A percentile compares a stretch with the other conserved stretches of the same genome.
phyloP scores from a whole-genome alignment of 2,888 invertebrate genomes.

The Andrena trimmerana region DNA sequence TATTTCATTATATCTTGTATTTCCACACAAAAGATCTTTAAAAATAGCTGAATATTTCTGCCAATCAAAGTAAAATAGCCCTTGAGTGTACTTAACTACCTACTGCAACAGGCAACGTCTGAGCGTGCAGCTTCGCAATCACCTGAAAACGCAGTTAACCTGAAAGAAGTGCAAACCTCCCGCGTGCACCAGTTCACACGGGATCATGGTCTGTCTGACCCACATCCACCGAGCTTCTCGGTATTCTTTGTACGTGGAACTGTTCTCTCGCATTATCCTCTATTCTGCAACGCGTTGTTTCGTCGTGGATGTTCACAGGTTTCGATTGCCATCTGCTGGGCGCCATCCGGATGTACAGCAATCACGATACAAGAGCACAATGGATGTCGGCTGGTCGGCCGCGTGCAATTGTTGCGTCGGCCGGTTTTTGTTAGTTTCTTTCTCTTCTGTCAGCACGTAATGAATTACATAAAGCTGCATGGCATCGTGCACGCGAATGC shows the following conservation, averaged over 20 bases:
- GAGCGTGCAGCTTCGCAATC: too few species aligned
- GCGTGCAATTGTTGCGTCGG: background rate
- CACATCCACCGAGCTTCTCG: conserved; percentile 13
- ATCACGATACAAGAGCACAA: background rate
- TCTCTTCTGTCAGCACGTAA: background rate
- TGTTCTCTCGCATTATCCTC: conserved; percentile 2
- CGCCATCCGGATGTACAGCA: background rate
- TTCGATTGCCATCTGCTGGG: background rate
- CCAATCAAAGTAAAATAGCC: too few species aligned
- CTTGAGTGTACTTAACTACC: too few species aligned
- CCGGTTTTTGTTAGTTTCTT: background rate
- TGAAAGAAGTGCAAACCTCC: background rate
- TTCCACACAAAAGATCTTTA: too few species aligned
- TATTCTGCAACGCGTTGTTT: background rate
- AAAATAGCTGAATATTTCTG: too few species aligned
- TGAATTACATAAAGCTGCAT: background rate
- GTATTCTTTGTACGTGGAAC: conserved; percentile 22
- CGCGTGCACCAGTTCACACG: conserved; percentile 21
- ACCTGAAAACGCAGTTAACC: background rate
- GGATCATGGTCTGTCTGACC: conserved; percentile 11
- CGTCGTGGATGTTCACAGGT: background rate
- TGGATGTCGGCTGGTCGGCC: background rate
- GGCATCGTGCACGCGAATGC: background rate
- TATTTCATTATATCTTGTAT: too few species aligned
- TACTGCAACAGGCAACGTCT: too few species aligned